A percentile compares a stretch with the other conserved stretches of the same genome.
phyloP scores from a whole-genome alignment of 2,888 invertebrate genomes.

The Diploptera punctata region DNA sequence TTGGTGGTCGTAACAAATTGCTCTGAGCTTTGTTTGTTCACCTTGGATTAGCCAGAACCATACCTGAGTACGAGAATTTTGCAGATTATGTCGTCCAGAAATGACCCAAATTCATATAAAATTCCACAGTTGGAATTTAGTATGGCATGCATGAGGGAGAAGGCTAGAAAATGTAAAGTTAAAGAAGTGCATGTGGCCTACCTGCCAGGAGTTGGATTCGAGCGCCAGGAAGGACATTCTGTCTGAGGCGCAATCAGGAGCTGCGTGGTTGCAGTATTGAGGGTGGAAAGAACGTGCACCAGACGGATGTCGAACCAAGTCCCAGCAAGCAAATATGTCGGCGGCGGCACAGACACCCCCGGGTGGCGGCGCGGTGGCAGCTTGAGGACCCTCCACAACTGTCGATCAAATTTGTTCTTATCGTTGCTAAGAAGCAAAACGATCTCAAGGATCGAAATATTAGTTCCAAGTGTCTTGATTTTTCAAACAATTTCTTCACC shows the following conservation, averaged over 20 bases:
- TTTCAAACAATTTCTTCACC: no score
- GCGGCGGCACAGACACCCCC: slow-evolving; percentile 26
- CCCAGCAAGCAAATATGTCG: slow-evolving; percentile 31
- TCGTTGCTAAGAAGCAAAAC: no score
- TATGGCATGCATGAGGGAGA: no score
- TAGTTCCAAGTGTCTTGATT: no score
- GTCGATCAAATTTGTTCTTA: neutral
- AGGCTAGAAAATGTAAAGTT: neutral
- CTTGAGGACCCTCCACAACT: slow-evolving; percentile 25
- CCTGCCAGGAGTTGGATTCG: slow-evolving; percentile 45
- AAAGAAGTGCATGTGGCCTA: slow-evolving; percentile 9
- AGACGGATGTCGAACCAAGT: slow-evolving; percentile 31
- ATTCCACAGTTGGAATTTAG: no score
- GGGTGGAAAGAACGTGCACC: slow-evolving; percentile 4
- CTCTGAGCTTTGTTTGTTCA: no score
- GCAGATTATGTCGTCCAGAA: no score
- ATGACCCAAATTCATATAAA: no score
- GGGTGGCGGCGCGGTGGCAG: slow-evolving; percentile 12
- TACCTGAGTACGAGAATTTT: no score
- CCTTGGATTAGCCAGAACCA: no score
- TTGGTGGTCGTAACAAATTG: no score
- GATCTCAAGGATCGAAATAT: no score
- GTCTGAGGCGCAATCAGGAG: slow-evolving; percentile 8
- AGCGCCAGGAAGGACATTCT: slow-evolving; percentile 44
- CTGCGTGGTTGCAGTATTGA: slow-evolving; percentile 8